Conservation (phyloP, 2,113 vertebrate genomes). For the Formicarius rufipectus region DNA sequence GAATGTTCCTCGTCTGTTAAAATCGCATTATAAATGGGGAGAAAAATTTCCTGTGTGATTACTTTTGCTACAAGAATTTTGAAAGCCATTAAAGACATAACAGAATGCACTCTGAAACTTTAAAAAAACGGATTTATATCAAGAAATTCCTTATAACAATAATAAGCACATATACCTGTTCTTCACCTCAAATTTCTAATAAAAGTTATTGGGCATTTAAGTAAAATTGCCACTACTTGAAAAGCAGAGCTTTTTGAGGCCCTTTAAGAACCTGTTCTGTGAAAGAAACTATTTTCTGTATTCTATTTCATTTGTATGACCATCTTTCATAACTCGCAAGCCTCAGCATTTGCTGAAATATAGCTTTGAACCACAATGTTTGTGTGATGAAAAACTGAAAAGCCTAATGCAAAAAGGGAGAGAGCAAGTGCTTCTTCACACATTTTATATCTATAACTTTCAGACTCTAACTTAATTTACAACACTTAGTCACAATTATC, state of each 20-base stretch:
- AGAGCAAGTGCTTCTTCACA: neutral
- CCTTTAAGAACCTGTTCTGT: neutral
- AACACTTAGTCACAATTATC: conserved; percentile 64
- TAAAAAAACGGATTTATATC: neutral
- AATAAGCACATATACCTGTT: neutral
- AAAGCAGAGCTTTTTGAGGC: neutral
- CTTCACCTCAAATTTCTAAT: neutral
- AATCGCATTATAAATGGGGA: conserved; percentile 25
- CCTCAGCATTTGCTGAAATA: neutral
- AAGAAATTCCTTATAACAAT: neutral
- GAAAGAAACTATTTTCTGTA: neutral
- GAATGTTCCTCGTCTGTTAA: conserved; percentile 32
- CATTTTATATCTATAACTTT: conserved; percentile 37
- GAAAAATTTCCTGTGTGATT: conserved; percentile 29
- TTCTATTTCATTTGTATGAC: neutral
- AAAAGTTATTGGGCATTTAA: neutral
- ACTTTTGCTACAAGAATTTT: conserved; percentile 55
- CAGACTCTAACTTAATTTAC: conserved; percentile 54
- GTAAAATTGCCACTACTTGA: neutral
- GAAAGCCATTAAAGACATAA: conserved; percentile 24
- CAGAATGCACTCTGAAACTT: neutral
- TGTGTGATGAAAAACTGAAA: neutral
- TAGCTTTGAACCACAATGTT: neutral
- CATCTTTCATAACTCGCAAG: neutral
- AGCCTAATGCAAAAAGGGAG: neutral